Conservation (phyloP, 2,113 vertebrate species). For the Eurystomus gularis region DNA sequence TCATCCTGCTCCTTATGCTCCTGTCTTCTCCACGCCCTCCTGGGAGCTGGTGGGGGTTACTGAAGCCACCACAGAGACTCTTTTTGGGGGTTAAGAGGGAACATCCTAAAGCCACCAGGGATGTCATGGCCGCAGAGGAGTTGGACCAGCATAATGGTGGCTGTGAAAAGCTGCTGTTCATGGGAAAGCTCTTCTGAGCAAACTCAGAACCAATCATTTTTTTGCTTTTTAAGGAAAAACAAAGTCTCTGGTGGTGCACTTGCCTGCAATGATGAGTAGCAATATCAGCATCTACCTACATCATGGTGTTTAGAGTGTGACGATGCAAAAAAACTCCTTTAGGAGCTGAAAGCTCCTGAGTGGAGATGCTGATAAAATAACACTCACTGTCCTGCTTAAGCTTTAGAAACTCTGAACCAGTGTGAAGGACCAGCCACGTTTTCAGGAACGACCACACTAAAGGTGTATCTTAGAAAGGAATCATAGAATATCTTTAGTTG, state of each 20-base stretch:
- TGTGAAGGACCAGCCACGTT: background rate
- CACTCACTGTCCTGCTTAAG: background rate
- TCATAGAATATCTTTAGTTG: background rate
- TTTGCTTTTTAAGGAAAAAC: background rate
- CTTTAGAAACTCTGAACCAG: background rate
- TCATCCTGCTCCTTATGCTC: background rate
- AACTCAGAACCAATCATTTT: background rate
- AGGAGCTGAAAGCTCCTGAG: background rate
- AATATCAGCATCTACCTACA: background rate
- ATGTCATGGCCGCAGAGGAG: background rate
- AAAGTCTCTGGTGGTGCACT: background rate
- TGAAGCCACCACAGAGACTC: rapidly evolving
- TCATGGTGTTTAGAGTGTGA: background rate
- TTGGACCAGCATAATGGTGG: background rate
- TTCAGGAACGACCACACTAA: background rate
- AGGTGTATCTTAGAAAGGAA: background rate
- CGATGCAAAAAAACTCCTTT: background rate
- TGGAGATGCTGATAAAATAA: background rate
- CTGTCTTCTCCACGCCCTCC: background rate
- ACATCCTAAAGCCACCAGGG: rapidly evolving
- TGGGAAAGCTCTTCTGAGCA: background rate
- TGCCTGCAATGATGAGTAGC: background rate
- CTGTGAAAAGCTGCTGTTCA: background rate
- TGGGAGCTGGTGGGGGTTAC: background rate
- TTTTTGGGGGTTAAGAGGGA: background rate